Percentiles rank a stretch among this genome's conserved stretches.
These are phyloP conservation scores for Pollachius pollachius DNA, from an alignment of 2,113 vertebrate species.

Conservation along the genomic window DNA sequence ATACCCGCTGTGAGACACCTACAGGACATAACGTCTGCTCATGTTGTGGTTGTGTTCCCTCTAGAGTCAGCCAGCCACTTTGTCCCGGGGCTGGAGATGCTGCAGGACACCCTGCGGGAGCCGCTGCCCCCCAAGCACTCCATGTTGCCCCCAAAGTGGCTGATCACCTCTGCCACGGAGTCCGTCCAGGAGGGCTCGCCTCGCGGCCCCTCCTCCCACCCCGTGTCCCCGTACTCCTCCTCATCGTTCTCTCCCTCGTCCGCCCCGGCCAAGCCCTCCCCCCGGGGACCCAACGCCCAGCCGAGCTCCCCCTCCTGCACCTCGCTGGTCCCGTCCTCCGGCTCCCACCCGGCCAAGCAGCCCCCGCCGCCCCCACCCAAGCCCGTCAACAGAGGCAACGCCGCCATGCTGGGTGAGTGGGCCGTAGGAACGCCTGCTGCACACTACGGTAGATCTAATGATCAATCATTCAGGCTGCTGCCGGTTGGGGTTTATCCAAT, in stretches of 20 bases:
- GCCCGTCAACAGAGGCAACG: conserved; percentile 86
- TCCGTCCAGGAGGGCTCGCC: conserved; percentile 63
- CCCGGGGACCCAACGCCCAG: conserved; percentile 63
- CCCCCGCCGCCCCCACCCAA: conserved; percentile 93
- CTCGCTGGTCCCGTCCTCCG: conserved; percentile 56
- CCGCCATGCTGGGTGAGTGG: conserved; percentile 85
- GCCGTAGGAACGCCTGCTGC: not conserved
- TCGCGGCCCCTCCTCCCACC: conserved; percentile 60
- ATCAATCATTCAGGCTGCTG: too few species aligned
- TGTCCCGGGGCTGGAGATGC: conserved; percentile 71
- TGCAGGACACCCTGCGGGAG: conserved; percentile 77
- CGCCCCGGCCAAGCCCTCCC: conserved; percentile 64
- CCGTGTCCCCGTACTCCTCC: conserved; percentile 64
- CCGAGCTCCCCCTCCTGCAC: conserved; percentile 40
- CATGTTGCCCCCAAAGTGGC: conserved; percentile 87
- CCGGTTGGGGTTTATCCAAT: too few species aligned
- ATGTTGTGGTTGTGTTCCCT: conserved; percentile 24
- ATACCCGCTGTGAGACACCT: too few species aligned
- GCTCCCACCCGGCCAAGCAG: conserved; percentile 78
- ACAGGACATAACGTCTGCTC: too few species aligned
- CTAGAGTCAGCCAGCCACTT: conserved; percentile 81
- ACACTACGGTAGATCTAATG: not conserved
- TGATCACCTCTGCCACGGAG: conserved; percentile 78
- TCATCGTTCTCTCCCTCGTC: conserved; percentile 40
- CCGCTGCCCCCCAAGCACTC: conserved; percentile 79